Evolutionary conservation across 2,888 invertebrate species (phyloP).

Genomic region (Eupithecia pulchellata): DNA sequence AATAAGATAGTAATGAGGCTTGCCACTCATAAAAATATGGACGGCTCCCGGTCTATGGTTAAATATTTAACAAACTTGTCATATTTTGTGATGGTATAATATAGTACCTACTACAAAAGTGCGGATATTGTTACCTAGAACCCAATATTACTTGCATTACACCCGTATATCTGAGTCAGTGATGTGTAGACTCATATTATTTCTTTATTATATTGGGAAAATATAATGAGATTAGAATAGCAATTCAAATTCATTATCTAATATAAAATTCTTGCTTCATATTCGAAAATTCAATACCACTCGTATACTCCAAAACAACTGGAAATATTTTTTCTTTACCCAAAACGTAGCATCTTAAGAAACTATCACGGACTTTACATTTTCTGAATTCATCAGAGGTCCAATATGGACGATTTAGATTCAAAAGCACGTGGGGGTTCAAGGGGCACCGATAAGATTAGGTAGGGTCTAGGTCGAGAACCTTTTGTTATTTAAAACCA

Average conservation of each 20-base stretch:
- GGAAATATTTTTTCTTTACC: background rate
- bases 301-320: background rate
- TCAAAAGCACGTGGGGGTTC: constrained; percentile 32
- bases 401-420: constrained; percentile 31
- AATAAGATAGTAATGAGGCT: constrained; percentile 84
- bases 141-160: constrained; percentile 12
- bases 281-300: background rate
- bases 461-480: constrained; percentile 29
- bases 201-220: too few relatives aligned
- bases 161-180: background rate
- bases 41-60: constrained; percentile 74
- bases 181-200: background rate
- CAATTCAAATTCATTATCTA: background rate
- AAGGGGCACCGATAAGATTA: constrained; percentile 26
- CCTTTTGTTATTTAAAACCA: constrained; percentile 28
- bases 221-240: too few relatives aligned
- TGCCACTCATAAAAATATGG: constrained; percentile 81
- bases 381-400: constrained; percentile 28
- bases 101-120: constrained; percentile 3
- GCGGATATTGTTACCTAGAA: background rate
- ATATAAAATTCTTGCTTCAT: background rate
- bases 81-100: constrained; percentile 11
- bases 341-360: constrained; percentile 2
- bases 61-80: constrained; percentile 74
- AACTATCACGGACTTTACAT: constrained; percentile 21